Percentiles rank a stretch among this genome's conserved stretches.
Conservation (phyloP, 1,140 invertebrate genomes). For the Apocrypta bakeri region DNA sequence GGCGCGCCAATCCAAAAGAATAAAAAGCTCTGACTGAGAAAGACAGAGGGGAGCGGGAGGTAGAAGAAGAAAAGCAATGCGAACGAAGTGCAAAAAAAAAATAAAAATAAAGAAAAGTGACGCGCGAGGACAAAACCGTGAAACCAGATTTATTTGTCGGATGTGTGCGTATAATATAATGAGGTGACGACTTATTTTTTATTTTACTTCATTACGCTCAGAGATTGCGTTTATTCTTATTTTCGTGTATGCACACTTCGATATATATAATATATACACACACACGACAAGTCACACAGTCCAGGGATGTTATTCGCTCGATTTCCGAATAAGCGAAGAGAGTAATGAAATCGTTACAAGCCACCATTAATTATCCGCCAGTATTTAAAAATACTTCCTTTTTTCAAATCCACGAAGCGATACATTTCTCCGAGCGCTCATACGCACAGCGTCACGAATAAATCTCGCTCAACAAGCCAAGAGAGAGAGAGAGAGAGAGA, state of each 20-base stretch:
- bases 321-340: not conserved
- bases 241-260: not conserved
- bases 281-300: too few relatives aligned
- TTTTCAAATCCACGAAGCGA: not conserved
- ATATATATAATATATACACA: too few relatives aligned
- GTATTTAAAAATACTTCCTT: not conserved
- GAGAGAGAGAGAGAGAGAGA: too few relatives aligned
- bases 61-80: slow-evolving; percentile 26
- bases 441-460: slow-evolving; percentile 13
- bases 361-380: not conserved
- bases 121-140: slow-evolving; percentile 27
- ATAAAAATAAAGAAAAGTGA: not conserved
- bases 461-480: slow-evolving; percentile 18
- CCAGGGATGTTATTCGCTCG: too few relatives aligned
- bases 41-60: slow-evolving; percentile 45
- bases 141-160: slow-evolving; percentile 14
- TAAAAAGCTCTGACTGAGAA: not conserved
- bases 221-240: slow-evolving; percentile 35
- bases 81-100: too few relatives aligned
- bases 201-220: slow-evolving; percentile 35
- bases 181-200: slow-evolving; percentile 37
- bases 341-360: not conserved
- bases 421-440: not conserved
- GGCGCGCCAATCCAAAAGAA: slow-evolving; percentile 46
- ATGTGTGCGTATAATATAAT: slow-evolving; percentile 1